Base-by-base conservation (phyloP, 1,140 invertebrate species). In the Aphelenchoides fujianensis region DNA sequence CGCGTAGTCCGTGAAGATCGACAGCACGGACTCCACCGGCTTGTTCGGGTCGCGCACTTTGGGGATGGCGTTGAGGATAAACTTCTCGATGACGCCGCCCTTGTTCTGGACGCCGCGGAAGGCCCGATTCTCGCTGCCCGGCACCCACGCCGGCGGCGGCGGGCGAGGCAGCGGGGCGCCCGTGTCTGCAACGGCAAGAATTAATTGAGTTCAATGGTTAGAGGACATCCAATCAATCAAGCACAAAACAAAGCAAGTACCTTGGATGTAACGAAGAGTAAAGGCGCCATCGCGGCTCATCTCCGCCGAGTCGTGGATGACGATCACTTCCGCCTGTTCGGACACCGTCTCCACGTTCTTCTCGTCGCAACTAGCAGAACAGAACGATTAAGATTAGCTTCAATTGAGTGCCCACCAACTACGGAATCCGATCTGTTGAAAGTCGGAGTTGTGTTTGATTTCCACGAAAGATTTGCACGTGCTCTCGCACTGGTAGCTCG, bases 361-460 rank as follows among this genome's bases (percentile, higher is more conserved):
- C 34, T 82, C 75, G 27, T 83, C 74, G 37, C 80, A 82, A 52
- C 81, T 83, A 37, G 34, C n/a, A n/a, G n/a, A n/a, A n/a, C n/a
- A 71, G 34, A 3, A 3, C 23, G n/a, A 70, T 7, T 7, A 12
- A 73, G 2, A n/a, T n/a, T 27, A 3, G 12, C 5, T 73, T 35
- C 5, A 37, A n/a, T 23, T 9, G 52, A 73, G 30, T 59, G 72
- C 63, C 70, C n/a, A 84, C 79, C 81, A 83, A 30, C 59, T 69
- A 53, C 81, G 74, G 70, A 83, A 84, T 2, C 82, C 82, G 62
- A 79, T 83, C 67, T 83, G 82, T 61, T 83, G 82, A 63, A 84
- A 84, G 67, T 83, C 81, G 5, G 81, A 80, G 34, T 83, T 84
- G 52, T 79, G 74, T 68, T 83, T 83, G 30, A 83, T 75, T 70